These are phyloP conservation scores for Graptemys geographica DNA, from an alignment of 2,797 vertebrate genomes.

Conservation along the genomic window DNA sequence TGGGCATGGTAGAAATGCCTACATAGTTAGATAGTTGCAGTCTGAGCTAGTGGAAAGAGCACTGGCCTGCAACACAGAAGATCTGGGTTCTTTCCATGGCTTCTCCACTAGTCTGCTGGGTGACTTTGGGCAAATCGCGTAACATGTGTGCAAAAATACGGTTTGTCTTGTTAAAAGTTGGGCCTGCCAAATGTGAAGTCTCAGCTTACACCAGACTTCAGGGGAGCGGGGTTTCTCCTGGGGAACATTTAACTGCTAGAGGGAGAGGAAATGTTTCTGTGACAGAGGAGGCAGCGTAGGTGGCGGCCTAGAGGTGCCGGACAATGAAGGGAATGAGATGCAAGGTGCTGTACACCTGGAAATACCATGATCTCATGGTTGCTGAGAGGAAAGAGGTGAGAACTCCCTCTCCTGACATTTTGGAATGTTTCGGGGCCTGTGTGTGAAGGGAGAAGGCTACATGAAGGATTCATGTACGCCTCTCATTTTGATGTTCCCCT, in stretches of 20 bases:
- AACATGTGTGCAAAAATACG: not conserved
- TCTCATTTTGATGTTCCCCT: not conserved
- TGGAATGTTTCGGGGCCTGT: not conserved
- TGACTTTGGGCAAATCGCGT: no score
- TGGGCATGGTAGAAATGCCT: not conserved
- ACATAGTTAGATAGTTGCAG: not conserved
- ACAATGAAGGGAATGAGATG: not conserved
- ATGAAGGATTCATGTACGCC: not conserved
- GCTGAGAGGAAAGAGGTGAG: not conserved
- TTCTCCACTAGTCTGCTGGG: no score
- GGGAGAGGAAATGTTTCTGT: not conserved
- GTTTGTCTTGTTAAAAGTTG: not conserved
- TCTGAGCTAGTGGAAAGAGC: no score
- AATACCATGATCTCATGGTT: not conserved
- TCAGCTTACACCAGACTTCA: not conserved
- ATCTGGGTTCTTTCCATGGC: no score
- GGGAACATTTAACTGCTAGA: not conserved
- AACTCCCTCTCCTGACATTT: not conserved
- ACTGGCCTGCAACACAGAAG: not conserved
- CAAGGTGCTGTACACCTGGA: accelerated
- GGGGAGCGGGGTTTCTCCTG: not conserved
- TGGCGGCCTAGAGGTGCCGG: not conserved
- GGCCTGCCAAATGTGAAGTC: not conserved
- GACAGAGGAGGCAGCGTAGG: not conserved
- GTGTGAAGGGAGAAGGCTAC: not conserved